A percentile compares a stretch with the other conserved stretches of the same genome.
Conservation (phyloP, 2,888 invertebrate species). For the Drosophila paramelanica region DNA sequence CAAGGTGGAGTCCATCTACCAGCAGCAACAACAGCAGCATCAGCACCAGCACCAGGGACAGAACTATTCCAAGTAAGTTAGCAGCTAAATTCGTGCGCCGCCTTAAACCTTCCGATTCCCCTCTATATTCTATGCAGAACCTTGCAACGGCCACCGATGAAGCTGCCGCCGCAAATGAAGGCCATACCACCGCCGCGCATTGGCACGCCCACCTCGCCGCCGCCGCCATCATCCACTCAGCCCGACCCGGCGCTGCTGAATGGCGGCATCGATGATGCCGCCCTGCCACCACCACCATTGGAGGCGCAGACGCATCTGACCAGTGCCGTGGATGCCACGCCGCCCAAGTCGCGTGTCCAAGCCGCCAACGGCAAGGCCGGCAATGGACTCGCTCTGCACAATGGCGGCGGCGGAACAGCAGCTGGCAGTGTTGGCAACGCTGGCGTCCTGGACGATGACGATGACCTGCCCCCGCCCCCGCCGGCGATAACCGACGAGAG, state of each 20-base stretch:
- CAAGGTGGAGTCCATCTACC: conserved; percentile 81
- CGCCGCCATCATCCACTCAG: conserved; percentile 65
- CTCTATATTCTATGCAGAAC: conserved; percentile 72
- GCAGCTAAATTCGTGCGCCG: conserved; percentile 6
- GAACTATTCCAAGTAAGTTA: conserved; percentile 84
- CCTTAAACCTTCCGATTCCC: conserved; percentile 25
- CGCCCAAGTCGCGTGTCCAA: conserved; percentile 59
- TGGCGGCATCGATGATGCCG: conserved; percentile 61
- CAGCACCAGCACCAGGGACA: conserved; percentile 53
- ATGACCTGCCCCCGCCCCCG: conserved; percentile 83
- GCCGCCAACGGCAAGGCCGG: conserved; percentile 61
- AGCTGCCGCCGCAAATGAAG: conserved; percentile 85
- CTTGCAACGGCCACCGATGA: conserved; percentile 84
- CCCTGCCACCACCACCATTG: conserved; percentile 80
- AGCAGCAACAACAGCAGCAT: conserved; percentile 68
- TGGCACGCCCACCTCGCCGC: conserved; percentile 82
- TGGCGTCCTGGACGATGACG: conserved; percentile 73
- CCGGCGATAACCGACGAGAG: conserved; percentile 85
- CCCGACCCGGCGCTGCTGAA: conserved; percentile 28
- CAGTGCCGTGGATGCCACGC: conserved; percentile 47
- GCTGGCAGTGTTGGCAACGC: conserved; percentile 5
- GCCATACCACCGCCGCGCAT: conserved; percentile 85
- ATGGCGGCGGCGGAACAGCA: conserved; percentile 43
- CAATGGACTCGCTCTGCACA: conserved; percentile 67
- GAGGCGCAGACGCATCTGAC: conserved; percentile 58